These are phyloP conservation scores for Atractosteus spatula DNA, from an alignment of 2,113 vertebrate species.

Conservation along the genomic window DNA sequence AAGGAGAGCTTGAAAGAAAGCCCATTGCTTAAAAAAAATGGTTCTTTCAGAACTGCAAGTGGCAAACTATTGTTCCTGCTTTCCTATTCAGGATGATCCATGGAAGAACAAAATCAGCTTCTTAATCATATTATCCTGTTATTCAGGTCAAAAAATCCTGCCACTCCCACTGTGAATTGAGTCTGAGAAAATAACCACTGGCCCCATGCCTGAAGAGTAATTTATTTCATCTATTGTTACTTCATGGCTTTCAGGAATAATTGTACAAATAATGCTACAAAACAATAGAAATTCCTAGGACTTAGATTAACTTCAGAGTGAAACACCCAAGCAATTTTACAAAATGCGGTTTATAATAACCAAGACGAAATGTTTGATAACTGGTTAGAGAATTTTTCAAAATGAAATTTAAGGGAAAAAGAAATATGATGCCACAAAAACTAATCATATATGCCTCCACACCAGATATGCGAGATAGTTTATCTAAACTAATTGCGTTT, in stretches of 20 bases:
- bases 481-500: no score
- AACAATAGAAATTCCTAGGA: slow-evolving; percentile 29
- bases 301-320: no score
- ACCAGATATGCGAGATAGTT: no score
- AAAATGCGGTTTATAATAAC: no score
- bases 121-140: slow-evolving; percentile 49
- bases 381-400: no score
- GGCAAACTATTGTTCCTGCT: slow-evolving; percentile 38
- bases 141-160: slow-evolving; percentile 52
- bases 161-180: not conserved
- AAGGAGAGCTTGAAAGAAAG: not conserved
- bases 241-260: slow-evolving; percentile 49
- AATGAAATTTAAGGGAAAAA: no score
- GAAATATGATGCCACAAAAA: no score
- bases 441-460: no score
- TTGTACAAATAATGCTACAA: slow-evolving; percentile 20
- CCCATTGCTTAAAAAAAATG: slow-evolving; percentile 45
- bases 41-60: slow-evolving; percentile 30
- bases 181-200: slow-evolving; percentile 34
- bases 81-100: slow-evolving; percentile 29
- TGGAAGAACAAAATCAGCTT: slow-evolving; percentile 49
- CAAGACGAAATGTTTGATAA: no score
- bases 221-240: slow-evolving; percentile 41
- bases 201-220: slow-evolving; percentile 42
- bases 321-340: no score